These are phyloP conservation scores for Radopholus similis DNA, from an alignment of 1,140 invertebrate genomes.

Conservation along the genomic window DNA sequence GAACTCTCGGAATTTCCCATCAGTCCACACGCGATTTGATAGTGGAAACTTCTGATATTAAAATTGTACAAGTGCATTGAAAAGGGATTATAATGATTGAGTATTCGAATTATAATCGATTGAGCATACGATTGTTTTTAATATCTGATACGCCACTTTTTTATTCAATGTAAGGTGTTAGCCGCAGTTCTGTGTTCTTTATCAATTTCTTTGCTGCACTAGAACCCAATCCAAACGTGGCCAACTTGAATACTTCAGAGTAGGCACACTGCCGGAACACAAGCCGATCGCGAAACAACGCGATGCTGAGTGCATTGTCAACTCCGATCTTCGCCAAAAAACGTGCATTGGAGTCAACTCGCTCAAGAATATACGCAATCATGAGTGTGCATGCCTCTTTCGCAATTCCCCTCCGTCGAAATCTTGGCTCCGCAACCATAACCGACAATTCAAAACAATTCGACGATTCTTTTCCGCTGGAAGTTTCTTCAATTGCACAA, in stretches of 20 bases:
- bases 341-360: background rate
- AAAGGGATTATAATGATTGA: no score
- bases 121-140: no score
- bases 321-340: slow-evolving; percentile 27
- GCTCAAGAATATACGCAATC: slow-evolving; percentile 16
- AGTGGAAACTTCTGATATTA: no score
- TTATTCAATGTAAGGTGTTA: background rate
- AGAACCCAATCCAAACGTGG: background rate
- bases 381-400: slow-evolving; percentile 16
- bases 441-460: slow-evolving; percentile 34
- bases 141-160: no score
- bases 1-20: no score
- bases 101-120: no score
- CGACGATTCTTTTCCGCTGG: background rate
- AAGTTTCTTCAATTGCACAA: background rate
- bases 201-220: slow-evolving; percentile 3
- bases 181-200: background rate
- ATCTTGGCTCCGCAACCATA: slow-evolving; percentile 26
- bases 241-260: slow-evolving; percentile 10
- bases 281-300: slow-evolving; percentile 12
- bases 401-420: slow-evolving; percentile 19
- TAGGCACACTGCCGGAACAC: slow-evolving; percentile 3
- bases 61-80: no score
- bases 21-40: no score
- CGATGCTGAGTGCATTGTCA: slow-evolving; percentile 17